Percentiles rank a stretch among this genome's conserved stretches.
These are phyloP conservation scores for Himalopsyche japonica DNA, from an alignment of 2,888 invertebrate genomes.

Conservation along the genomic window DNA sequence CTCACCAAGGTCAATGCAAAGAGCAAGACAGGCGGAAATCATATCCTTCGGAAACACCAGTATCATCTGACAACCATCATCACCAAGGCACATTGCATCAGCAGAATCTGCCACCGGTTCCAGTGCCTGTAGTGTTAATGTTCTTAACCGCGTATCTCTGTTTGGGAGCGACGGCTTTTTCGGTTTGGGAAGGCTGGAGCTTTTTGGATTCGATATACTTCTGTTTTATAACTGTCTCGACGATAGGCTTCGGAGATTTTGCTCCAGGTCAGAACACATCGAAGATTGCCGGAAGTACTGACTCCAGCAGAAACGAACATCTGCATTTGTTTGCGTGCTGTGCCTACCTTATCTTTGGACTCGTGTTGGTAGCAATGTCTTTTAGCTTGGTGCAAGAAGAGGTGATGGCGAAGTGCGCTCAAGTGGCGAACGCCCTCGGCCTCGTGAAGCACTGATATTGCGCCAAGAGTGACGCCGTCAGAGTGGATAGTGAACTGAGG, in stretches of 20 bases:
- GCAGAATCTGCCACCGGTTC: conserved; percentile 49
- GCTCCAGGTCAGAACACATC: conserved; percentile 64
- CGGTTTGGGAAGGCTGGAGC: conserved; percentile 80
- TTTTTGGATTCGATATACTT: conserved; percentile 82
- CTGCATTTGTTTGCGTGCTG: conserved; percentile 79
- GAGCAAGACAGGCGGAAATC: conserved; percentile 27
- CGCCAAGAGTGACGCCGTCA: conserved; percentile 34
- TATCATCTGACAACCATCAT: conserved; percentile 46
- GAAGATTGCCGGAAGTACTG: conserved; percentile 51
- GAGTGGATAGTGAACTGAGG: conserved; percentile 32
- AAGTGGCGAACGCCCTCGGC: conserved; percentile 71
- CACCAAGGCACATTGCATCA: conserved; percentile 51
- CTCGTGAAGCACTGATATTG: conserved; percentile 61
- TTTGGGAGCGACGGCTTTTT: conserved; percentile 76
- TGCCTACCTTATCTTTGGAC: conserved; percentile 76
- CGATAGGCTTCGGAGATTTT: conserved; percentile 80
- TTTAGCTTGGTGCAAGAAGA: conserved; percentile 84
- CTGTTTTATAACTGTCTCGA: conserved; percentile 82
- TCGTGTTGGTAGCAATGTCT: conserved; percentile 82
- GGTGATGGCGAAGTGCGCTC: conserved; percentile 72
- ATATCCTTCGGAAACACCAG: conserved; percentile 49
- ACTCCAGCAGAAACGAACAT: conserved; percentile 55
- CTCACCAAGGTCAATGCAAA: conserved; percentile 45
- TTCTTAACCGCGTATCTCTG: conserved; percentile 75
- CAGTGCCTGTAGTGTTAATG: conserved; percentile 62